phyloP scores from a whole-genome alignment of 2,113 vertebrate species.

The Trochalopteron elliotii region DNA sequence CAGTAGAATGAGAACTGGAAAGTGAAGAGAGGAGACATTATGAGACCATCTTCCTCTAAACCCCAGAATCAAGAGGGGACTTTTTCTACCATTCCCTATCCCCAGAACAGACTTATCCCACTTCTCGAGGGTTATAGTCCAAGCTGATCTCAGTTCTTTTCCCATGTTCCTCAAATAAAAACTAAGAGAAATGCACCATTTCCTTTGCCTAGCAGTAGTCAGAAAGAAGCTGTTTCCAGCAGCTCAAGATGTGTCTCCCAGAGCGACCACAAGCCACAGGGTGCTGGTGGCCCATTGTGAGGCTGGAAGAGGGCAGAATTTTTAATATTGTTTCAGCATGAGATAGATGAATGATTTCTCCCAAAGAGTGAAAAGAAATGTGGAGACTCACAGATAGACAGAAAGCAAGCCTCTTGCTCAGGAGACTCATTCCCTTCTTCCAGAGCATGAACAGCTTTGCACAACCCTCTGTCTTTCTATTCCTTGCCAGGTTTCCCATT shows the following conservation, averaged over 20 bases:
- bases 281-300: fast-evolving
- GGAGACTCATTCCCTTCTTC: background rate
- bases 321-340: background rate
- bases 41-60: background rate
- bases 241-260: background rate
- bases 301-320: background rate
- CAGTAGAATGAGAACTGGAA: background rate
- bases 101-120: background rate
- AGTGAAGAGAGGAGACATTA: background rate
- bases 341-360: background rate
- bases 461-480: background rate
- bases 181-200: background rate
- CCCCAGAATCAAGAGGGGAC: background rate
- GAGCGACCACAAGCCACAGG: background rate
- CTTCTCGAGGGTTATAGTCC: background rate
- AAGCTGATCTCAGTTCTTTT: background rate
- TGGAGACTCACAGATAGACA: background rate
- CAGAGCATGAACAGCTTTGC: background rate
- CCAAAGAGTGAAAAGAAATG: background rate
- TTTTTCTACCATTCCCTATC: background rate
- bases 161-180: background rate
- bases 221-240: background rate
- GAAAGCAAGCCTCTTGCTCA: background rate
- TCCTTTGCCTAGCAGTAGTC: background rate
- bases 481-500: background rate